phyloP scores from a whole-genome alignment of 2,888 invertebrate species.

The Hyposoter dolosus region DNA sequence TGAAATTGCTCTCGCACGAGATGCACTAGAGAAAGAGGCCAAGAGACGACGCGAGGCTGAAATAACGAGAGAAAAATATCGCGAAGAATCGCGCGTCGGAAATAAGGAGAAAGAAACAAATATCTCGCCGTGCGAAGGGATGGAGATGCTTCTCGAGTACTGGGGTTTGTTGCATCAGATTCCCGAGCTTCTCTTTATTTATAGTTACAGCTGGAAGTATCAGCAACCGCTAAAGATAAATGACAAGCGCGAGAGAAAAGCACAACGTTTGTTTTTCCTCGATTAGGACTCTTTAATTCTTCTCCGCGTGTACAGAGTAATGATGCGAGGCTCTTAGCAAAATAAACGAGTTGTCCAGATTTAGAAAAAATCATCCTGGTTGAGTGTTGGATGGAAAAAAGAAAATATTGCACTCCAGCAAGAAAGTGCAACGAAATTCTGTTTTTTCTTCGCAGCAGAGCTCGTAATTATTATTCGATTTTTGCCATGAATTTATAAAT shows the following conservation, averaged over 20 bases:
- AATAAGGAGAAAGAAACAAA: constrained; percentile 57
- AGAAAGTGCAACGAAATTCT: no score
- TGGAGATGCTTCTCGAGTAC: constrained; percentile 29
- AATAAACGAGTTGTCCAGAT: not conserved
- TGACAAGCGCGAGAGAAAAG: constrained; percentile 60
- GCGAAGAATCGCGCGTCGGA: constrained; percentile 10
- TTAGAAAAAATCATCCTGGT: not conserved
- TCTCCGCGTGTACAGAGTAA: constrained; percentile 50
- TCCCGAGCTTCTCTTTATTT: constrained; percentile 75
- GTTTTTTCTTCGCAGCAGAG: no score
- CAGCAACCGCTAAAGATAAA: constrained; percentile 66
- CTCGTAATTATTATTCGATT: no score
- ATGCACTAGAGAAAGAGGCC: not conserved
- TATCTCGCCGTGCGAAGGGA: constrained; percentile 44
- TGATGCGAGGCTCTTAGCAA: constrained; percentile 62
- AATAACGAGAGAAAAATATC: constrained; percentile 42
- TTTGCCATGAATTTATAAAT: no score
- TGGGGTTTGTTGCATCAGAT: constrained; percentile 81
- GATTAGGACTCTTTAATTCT: constrained; percentile 26
- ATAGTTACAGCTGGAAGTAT: constrained; percentile 82
- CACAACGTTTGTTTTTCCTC: constrained; percentile 9
- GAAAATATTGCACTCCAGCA: not conserved
- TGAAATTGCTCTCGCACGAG: constrained; percentile 21
- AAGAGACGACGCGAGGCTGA: no score
- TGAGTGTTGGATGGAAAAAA: not conserved